Conservation (phyloP, 2,888 invertebrate species). For the Caenorhabditis sp. region DNA sequence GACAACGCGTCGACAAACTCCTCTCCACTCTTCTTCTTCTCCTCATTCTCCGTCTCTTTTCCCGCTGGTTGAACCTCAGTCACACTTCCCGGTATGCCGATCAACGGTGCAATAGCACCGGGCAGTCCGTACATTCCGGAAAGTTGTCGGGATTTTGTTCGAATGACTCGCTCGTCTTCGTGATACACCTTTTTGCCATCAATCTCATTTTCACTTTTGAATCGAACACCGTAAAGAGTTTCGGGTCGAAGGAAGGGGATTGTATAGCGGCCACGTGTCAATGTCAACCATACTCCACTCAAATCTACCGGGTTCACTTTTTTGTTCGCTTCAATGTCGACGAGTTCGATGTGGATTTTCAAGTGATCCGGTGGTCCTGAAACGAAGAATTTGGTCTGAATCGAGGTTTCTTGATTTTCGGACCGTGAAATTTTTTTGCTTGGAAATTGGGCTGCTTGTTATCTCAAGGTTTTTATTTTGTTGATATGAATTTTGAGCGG, state of each 20-base stretch:
- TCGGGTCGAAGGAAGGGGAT: conserved; percentile 66
- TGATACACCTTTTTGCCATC: conserved; percentile 31
- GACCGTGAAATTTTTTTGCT: too few relatives aligned
- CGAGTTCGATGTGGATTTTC: conserved; percentile 58
- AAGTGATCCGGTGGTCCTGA: conserved; percentile 50
- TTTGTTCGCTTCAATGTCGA: conserved; percentile 60
- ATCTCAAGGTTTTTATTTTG: too few relatives aligned
- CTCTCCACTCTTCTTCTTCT: not conserved
- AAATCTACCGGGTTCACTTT: conserved; percentile 62
- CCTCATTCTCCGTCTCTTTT: not conserved
- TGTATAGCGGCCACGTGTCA: conserved; percentile 67
- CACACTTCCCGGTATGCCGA: not conserved
- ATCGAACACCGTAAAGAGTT: conserved; percentile 63
- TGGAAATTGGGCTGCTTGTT: too few relatives aligned
- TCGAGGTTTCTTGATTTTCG: too few relatives aligned
- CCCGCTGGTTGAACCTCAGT: not conserved
- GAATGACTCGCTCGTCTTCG: conserved; percentile 40
- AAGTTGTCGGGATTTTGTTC: conserved; percentile 26
- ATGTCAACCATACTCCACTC: conserved; percentile 59
- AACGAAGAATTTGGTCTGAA: too few relatives aligned
- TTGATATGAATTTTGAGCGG: too few relatives aligned
- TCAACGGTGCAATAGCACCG: conserved; percentile 11
- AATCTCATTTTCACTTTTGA: conserved; percentile 45
- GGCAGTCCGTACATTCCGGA: not conserved
- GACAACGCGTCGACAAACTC: conserved; percentile 15